These are phyloP conservation scores for Chelonus formosanus DNA, from an alignment of 2,888 invertebrate species.

Conservation along the genomic window DNA sequence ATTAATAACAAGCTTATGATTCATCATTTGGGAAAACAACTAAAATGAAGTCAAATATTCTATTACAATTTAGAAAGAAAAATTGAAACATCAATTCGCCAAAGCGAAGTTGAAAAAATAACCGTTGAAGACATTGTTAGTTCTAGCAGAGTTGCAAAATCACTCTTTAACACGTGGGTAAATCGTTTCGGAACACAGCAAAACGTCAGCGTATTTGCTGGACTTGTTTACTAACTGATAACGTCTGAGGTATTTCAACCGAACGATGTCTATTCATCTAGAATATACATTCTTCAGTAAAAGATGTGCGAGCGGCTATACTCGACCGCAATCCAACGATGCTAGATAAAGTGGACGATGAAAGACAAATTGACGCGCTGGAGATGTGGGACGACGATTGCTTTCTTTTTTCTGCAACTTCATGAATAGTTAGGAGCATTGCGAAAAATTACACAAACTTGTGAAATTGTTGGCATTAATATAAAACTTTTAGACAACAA, in stretches of 20 bases:
- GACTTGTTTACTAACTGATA: conserved; percentile 26
- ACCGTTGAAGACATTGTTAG: too few species aligned
- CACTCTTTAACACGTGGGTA: too few species aligned
- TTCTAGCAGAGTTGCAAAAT: too few species aligned
- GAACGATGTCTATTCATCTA: conserved; percentile 23
- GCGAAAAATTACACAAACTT: too few species aligned
- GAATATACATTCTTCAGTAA: conserved; percentile 5
- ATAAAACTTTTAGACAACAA: too few species aligned
- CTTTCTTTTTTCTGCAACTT: background rate
- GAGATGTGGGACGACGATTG: conserved; percentile 28
- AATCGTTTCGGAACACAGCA: background rate
- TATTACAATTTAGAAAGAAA: too few species aligned
- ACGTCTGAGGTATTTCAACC: conserved; percentile 20
- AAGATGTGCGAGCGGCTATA: conserved; percentile 2
- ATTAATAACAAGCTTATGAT: too few species aligned
- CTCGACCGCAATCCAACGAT: conserved; percentile 27
- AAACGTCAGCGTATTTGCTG: conserved; percentile 3
- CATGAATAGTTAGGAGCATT: background rate
- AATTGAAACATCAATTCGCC: too few species aligned
- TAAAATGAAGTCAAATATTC: too few species aligned
- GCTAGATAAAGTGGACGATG: conserved; percentile 14
- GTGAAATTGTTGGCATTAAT: too few species aligned
- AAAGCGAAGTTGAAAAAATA: too few species aligned
- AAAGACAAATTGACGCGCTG: conserved; percentile 26
- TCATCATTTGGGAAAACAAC: too few species aligned